Evolutionary conservation across 2,113 vertebrate species (phyloP), one percentile per base, ranked within the genome.

Genomic region (Apteryx owenii): DNA sequence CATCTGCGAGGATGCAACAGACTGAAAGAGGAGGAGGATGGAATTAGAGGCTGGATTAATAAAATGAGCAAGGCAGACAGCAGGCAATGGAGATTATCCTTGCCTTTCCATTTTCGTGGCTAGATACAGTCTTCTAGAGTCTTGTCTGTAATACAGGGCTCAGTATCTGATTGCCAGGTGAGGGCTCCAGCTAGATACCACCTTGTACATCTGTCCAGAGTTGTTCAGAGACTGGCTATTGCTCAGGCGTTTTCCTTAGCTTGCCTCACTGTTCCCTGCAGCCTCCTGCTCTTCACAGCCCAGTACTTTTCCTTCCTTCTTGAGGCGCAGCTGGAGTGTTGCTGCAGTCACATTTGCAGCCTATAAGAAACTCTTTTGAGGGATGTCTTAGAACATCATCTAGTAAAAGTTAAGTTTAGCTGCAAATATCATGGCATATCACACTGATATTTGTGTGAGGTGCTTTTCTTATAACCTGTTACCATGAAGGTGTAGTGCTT

Each of bases 91-190:
- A n/a, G 54, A 26, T 71, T 89, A 38, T 22, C 14, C 40, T 14
- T 5, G 22, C 53, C 19, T 73, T 72, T 40, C 62, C 33, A 42
- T 68, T 84, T 54, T 53, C 60, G 18, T 81, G 29, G 12, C 38
- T 29, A 28, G 11, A 1, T 0, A 0, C 64, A 46, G 25, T 12
- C 10, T 87, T 70, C 40, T 78, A 0, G 50, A 48, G 22, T 48
- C 50, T 61, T 69, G 44, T 46, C 44, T 53, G 17, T 75, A n/a
- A 54, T 23, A 22, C 12, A 40, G 88, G 65, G n/a, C 40, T 85
- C 31, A 48, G 48, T 60, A 68, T 21, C 31, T 60, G 44, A 46
- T 16, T 46, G 44, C 44, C 44, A 46, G 44, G 44, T 46, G 44
- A 46, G 44, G 44, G 44, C 44, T 46, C 44, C 44, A 46, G 14